phyloP scores from a whole-genome alignment of 2,113 vertebrate genomes.

The Astatotilapia flaviijosephi region DNA sequence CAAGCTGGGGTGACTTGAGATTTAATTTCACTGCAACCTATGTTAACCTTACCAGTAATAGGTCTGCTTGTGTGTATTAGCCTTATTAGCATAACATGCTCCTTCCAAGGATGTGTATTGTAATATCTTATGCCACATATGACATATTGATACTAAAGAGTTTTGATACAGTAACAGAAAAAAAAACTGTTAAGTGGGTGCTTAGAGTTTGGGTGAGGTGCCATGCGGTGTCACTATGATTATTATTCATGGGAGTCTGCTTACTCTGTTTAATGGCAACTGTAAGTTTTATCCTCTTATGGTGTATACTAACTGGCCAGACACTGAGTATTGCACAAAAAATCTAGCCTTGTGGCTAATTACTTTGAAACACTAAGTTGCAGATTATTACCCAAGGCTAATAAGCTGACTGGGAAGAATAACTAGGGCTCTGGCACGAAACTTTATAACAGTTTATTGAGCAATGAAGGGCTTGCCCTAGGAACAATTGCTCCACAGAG shows the following conservation, averaged over 20 bases:
- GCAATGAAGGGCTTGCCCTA: neutral
- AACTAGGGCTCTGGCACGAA: neutral
- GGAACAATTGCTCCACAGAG: conserved; percentile 8
- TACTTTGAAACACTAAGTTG: conserved; percentile 17
- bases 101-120: neutral
- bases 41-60: neutral
- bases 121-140: neutral
- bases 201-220: neutral
- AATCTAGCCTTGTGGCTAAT: conserved; percentile 4
- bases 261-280: neutral
- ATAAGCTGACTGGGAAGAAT: neutral
- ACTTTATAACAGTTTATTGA: conserved; percentile 7
- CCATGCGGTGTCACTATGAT: neutral
- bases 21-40: neutral
- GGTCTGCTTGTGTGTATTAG: neutral
- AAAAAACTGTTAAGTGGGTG: neutral
- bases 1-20: neutral
- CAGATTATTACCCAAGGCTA: conserved; percentile 3
- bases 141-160: neutral
- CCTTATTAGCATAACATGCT: neutral
- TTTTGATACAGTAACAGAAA: neutral
- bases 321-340: neutral
- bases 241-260: neutral
- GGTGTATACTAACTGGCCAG: neutral
- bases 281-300: neutral